These are phyloP conservation scores for Pseudeuparius sepicola DNA, from an alignment of 2,888 invertebrate species.

Conservation along the genomic window DNA sequence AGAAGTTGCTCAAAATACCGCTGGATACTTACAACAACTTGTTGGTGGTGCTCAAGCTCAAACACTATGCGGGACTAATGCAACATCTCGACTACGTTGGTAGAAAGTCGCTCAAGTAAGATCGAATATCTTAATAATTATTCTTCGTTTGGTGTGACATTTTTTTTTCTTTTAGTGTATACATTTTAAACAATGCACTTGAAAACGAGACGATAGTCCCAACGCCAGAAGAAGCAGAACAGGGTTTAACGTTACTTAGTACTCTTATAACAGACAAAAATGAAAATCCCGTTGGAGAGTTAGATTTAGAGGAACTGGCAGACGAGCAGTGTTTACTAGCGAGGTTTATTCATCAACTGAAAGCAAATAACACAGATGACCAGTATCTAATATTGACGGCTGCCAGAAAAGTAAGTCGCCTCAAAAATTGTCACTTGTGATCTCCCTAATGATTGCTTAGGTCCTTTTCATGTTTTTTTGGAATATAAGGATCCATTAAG, in stretches of 20 bases:
- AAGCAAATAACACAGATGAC: slow-evolving; percentile 70
- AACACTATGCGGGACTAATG: slow-evolving; percentile 62
- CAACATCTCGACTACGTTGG: slow-evolving; percentile 74
- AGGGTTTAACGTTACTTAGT: slow-evolving; percentile 54
- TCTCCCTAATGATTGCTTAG: not conserved
- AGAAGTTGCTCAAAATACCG: slow-evolving; percentile 87
- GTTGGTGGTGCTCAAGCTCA: slow-evolving; percentile 74
- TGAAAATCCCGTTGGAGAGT: slow-evolving; percentile 47
- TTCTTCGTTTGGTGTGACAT: slow-evolving; percentile 79
- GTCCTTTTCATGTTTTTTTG: slow-evolving; percentile 1
- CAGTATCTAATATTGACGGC: slow-evolving; percentile 85
- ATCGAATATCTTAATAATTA: too few species aligned
- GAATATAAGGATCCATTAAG: too few species aligned
- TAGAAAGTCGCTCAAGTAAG: slow-evolving; percentile 15
- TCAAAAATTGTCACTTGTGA: too few species aligned
- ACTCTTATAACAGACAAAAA: slow-evolving; percentile 82
- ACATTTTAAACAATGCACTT: slow-evolving; percentile 80
- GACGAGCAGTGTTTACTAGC: slow-evolving; percentile 93
- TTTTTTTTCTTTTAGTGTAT: slow-evolving; percentile 78
- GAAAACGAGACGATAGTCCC: slow-evolving; percentile 83
- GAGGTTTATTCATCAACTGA: slow-evolving; percentile 76
- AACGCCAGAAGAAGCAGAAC: slow-evolving; percentile 73
- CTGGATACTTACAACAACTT: slow-evolving; percentile 92
- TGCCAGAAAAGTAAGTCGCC: slow-evolving; percentile 57
- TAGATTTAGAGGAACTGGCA: slow-evolving; percentile 87